These are phyloP conservation scores for Peromyscus polionotus DNA, from an alignment of 2,113 vertebrate genomes.

Conservation along the genomic window DNA sequence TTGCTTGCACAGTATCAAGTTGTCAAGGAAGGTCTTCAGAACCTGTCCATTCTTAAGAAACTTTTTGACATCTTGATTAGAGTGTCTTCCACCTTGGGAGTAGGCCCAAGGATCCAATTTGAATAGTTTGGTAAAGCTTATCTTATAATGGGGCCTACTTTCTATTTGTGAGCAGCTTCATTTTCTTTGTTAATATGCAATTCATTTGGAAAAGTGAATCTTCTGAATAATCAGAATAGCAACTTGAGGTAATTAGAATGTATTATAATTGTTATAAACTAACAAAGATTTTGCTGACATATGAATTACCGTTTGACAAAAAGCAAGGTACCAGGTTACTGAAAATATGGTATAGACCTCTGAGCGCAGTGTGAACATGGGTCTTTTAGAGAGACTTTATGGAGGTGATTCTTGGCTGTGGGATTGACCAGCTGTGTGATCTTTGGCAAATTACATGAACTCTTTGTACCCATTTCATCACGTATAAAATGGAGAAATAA, in stretches of 20 bases:
- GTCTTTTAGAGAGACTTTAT: background rate
- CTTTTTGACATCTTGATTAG: background rate
- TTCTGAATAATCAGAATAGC: background rate
- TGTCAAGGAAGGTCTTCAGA: slow-evolving; percentile 28
- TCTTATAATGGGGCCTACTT: background rate
- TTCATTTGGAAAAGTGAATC: slow-evolving; percentile 10
- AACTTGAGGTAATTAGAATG: background rate
- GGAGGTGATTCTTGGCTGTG: background rate
- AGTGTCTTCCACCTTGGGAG: background rate
- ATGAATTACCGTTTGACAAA: background rate
- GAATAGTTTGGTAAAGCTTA: slow-evolving; percentile 12
- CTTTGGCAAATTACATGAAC: slow-evolving; percentile 31
- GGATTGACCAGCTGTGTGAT: background rate
- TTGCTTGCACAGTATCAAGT: slow-evolving; percentile 9
- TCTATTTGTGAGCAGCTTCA: background rate
- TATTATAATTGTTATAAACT: slow-evolving; percentile 3
- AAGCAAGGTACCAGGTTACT: background rate
- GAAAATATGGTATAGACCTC: background rate
- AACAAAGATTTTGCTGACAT: background rate
- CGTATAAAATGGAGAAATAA: background rate
- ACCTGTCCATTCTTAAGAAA: background rate
- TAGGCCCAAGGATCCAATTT: background rate
- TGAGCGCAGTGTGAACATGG: background rate
- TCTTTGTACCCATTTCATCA: slow-evolving; percentile 16
- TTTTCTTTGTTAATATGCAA: slow-evolving; percentile 10